Base-by-base conservation (phyloP, 2,113 vertebrate genomes). In the Asarcornis scutulata region DNA sequence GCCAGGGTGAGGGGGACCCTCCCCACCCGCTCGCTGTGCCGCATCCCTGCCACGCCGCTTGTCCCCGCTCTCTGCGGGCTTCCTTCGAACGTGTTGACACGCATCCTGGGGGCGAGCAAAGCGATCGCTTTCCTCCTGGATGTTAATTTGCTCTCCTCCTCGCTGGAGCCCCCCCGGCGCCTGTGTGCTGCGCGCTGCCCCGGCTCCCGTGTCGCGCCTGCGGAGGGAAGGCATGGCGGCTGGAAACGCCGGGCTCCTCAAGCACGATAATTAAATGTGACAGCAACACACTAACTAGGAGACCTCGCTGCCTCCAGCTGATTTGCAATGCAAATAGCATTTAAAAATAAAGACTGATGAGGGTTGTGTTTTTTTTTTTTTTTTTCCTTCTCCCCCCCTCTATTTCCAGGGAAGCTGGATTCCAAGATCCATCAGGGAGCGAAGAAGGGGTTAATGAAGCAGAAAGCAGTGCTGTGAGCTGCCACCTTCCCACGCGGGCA, bases 391-490 rank as follows among this genome's bases (percentile, higher is more conserved):
- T 20, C 21, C 4, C 34, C 88, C 91, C 67, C 44, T 12, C 71
- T 97, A 83, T 91, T 96, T 95, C 91, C 95, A 98, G 99, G 99
- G 99, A 99, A 99, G 97, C 98, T 99, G 98, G 99, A 99, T 97
- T 98, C 98, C 62, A 99, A 99, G 91, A 98, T 99, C 97, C 99
- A 99, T 97, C 99, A 99, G 97, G 99, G 98, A 97, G 99, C 99
- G 79, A 99, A 99, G 98, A 99, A 99, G 98, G 99, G 99, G 97
- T 98, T 99, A 98, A 98, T 99, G 98, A 98, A 96, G 98, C 99
- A 98, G 97, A 98, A 98, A 72, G 97, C 89, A 2, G 76, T 74
- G 73, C 74, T 80, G 67, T 98, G 97, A 52, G 50, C 50, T 25
- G 50, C 50, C 22, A 25, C 48, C 22, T 52, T 52, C 50, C 50